Base-by-base conservation (phyloP, 2,888 invertebrate species). In the Dolichopus griseipennis region DNA sequence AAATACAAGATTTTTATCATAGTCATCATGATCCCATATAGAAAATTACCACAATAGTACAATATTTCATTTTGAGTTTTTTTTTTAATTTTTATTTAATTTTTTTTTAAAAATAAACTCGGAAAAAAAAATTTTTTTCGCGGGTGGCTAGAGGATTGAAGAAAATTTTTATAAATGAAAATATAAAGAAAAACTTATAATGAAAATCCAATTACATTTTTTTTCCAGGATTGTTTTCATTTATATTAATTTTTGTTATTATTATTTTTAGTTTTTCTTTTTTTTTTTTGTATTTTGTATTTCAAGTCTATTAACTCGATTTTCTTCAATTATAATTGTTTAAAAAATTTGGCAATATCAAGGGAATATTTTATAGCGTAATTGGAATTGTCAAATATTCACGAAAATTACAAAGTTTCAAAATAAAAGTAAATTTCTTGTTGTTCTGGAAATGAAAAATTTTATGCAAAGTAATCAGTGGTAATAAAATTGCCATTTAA, bases 261-360 rank as follows among this genome's bases (percentile, higher is more conserved):
- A n/a, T n/a, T n/a, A 37, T 10, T 52, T 52, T 6, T 52, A 27
- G 52, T 52, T 52, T n/a, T 12, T 52, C 4, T 37, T 5, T 6
- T 52, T 52, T 52, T 52, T n/a, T 12, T 52, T 7, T 37, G 2
- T 6, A 18, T 52, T 52, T 52, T 52, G 6, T 52, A 52, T 52
- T 52, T 52, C 52, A 52, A 52, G 52, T 52, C 52, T 52, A 52
- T 52, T 52, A 52, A 52, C 52, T 52, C n/a, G 15, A 52, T 52
- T 52, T 52, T 52, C 18, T 7, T 52, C 52, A 52, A 27, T 52
- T 52, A 52, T 52, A 52, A 52, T 52, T 52, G 52, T 52, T 15
- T 52, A 52, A 52, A 52, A 52, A 52, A 52, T 52, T 52, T 37
- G 8, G 18, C 27, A 27, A 27, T 27, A 27, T 27, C 5, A 27